Percentiles rank a stretch among this genome's conserved stretches.
phyloP scores from a whole-genome alignment of 1,140 invertebrate species.

The Lysiphlebus fabarum region DNA sequence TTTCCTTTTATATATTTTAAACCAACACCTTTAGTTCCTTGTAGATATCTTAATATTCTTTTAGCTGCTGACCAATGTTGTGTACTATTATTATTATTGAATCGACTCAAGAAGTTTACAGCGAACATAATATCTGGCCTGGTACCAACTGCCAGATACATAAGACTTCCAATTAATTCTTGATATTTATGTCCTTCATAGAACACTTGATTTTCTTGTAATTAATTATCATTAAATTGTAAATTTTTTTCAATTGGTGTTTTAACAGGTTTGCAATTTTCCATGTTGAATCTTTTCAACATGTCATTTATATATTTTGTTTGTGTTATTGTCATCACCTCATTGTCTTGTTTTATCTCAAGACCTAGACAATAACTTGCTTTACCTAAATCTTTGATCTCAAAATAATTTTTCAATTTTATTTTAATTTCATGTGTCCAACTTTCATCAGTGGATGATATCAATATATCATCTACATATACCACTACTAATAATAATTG shows the following conservation, averaged over 20 bases:
- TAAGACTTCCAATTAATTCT: slow-evolving; percentile 44
- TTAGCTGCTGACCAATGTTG: slow-evolving; percentile 30
- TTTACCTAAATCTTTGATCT: slow-evolving; percentile 22
- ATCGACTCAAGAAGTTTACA: slow-evolving; percentile 36
- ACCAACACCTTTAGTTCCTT: not conserved
- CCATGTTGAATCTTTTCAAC: slow-evolving; percentile 21
- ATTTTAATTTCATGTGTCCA: slow-evolving; percentile 16
- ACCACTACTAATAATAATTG: slow-evolving; percentile 6
- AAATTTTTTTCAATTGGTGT: slow-evolving; percentile 32
- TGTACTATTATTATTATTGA: slow-evolving; percentile 27
- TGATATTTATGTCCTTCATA: slow-evolving; percentile 29
- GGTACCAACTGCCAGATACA: slow-evolving; percentile 48
- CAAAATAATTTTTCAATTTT: slow-evolving; percentile 13
- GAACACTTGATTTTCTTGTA: slow-evolving; percentile 13
- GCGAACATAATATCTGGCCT: slow-evolving; percentile 52
- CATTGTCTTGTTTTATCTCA: slow-evolving; percentile 4
- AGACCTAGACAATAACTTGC: slow-evolving; percentile 17
- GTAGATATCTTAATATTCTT: slow-evolving; percentile 16
- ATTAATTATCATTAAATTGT: slow-evolving; percentile 4
- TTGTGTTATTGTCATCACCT: slow-evolving; percentile 15
- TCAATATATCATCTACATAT: slow-evolving; percentile 26
- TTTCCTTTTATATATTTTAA: not conserved
- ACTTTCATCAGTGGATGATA: slow-evolving; percentile 11
- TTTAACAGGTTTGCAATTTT: slow-evolving; percentile 27
- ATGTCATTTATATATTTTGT: slow-evolving; percentile 20